These are phyloP conservation scores for Zaprionus obscuricornis DNA, from an alignment of 2,888 invertebrate genomes.

Conservation along the genomic window DNA sequence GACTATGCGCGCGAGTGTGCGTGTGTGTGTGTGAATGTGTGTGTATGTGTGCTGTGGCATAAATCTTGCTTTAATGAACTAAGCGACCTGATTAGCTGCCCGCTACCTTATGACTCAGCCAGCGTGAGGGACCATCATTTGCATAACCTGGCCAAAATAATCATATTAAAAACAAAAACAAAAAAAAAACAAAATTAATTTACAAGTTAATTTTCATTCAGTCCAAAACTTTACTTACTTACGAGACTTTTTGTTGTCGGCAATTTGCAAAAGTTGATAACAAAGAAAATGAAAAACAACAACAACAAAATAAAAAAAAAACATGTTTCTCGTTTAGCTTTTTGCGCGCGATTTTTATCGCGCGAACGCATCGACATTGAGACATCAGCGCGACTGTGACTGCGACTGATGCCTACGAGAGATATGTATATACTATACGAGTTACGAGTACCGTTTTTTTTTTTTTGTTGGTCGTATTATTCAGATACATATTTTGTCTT, in stretches of 20 bases:
- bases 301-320: slow-evolving; percentile 28
- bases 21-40: slow-evolving; percentile 29
- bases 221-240: slow-evolving; percentile 16
- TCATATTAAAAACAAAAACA: too few species aligned
- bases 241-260: slow-evolving; percentile 10
- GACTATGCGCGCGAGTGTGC: slow-evolving; percentile 18
- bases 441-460: slow-evolving; percentile 24
- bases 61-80: slow-evolving; percentile 73
- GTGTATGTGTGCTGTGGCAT: slow-evolving; percentile 48
- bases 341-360: slow-evolving; percentile 45
- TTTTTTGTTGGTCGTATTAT: slow-evolving; percentile 18
- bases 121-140: too few species aligned
- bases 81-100: slow-evolving; percentile 67
- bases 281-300: too few species aligned
- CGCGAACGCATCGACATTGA: slow-evolving; percentile 51
- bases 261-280: slow-evolving; percentile 57
- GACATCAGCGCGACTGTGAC: slow-evolving; percentile 59
- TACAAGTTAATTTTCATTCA: slow-evolving; percentile 62
- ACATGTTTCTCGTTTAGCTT: slow-evolving; percentile 55
- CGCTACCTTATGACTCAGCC: slow-evolving; percentile 23
- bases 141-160: slow-evolving; percentile 50
- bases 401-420: too few species aligned
- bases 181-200: too few species aligned
- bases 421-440: slow-evolving; percentile 49
- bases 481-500: not conserved